Percentiles rank a stretch among this genome's conserved stretches.
Conservation (phyloP, 2,888 invertebrate species). For the Pseudococcus longispinus region DNA sequence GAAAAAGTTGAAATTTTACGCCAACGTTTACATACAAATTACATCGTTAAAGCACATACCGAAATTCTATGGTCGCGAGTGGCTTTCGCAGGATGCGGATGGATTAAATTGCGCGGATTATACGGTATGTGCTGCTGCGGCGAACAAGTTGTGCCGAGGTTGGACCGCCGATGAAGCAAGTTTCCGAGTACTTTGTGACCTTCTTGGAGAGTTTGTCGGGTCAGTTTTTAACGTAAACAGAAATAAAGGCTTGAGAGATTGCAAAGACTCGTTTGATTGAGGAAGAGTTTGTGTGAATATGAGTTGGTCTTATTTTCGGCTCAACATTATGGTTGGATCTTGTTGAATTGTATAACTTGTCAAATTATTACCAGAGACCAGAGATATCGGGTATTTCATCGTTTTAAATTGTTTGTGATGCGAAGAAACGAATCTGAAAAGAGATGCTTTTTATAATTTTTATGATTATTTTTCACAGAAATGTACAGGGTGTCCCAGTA, state of each 20-base stretch:
- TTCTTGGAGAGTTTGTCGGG: neutral
- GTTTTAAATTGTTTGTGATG: no score
- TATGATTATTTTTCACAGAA: no score
- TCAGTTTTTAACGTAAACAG: no score
- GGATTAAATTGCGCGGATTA: slow-evolving; percentile 3
- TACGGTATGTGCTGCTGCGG: neutral
- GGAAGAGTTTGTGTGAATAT: neutral
- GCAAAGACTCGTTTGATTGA: neutral
- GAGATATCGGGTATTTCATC: no score
- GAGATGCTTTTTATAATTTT: no score
- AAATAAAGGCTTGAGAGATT: no score
- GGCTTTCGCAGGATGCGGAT: neutral
- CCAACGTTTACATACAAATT: slow-evolving; percentile 49
- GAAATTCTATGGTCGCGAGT: neutral
- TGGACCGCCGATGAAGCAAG: neutral
- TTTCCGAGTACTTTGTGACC: neutral
- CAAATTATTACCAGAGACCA: no score
- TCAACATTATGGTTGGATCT: no score
- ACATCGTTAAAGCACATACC: slow-evolving; percentile 14
- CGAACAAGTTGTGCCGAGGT: neutral
- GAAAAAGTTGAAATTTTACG: slow-evolving; percentile 49
- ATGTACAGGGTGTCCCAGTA: no score
- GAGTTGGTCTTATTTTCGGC: no score
- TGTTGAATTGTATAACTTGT: no score
- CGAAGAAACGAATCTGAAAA: no score